A percentile compares a stretch with the other conserved stretches of the same genome.
Conservation (phyloP, 2,888 invertebrate species). For the Epistrophe eligans region DNA sequence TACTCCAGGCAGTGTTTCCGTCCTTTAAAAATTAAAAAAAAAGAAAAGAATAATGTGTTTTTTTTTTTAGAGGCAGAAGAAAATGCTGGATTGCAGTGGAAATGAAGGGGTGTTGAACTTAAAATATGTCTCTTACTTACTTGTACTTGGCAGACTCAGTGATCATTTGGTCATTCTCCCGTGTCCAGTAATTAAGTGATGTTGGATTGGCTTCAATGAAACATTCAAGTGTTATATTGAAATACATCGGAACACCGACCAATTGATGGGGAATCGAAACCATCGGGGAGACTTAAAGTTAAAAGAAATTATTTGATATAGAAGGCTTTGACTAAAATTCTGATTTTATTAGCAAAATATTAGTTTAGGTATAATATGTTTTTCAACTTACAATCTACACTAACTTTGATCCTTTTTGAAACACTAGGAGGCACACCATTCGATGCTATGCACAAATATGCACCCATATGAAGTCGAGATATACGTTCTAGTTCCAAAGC, state of each 20-base stretch:
- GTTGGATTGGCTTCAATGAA: conserved; percentile 96
- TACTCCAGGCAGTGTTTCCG: conserved; percentile 88
- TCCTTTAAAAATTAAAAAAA: conserved; percentile 80
- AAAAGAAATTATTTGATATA: not conserved
- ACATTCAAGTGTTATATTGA: conserved; percentile 93
- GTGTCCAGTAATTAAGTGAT: conserved; percentile 95
- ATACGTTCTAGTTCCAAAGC: conserved; percentile 92
- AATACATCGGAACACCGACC: conserved; percentile 92
- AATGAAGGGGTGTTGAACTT: too few relatives aligned
- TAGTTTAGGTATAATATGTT: not conserved
- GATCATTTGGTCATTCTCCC: conserved; percentile 94
- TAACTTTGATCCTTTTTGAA: conserved; percentile 95
- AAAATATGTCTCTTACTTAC: conserved; percentile 78
- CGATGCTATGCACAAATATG: conserved; percentile 93
- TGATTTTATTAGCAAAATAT: not conserved
- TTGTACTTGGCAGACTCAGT: conserved; percentile 93
- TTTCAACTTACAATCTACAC: conserved; percentile 94
- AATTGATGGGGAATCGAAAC: conserved; percentile 96
- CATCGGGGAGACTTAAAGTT: conserved; percentile 92
- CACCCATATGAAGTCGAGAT: conserved; percentile 95
- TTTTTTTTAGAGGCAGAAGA: too few relatives aligned
- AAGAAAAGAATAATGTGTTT: not conserved
- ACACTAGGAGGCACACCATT: conserved; percentile 96
- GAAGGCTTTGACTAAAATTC: not conserved
- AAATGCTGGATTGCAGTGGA: too few relatives aligned